Base-by-base conservation (phyloP, 2,888 invertebrate species). In the Plagodis dolabraria region DNA sequence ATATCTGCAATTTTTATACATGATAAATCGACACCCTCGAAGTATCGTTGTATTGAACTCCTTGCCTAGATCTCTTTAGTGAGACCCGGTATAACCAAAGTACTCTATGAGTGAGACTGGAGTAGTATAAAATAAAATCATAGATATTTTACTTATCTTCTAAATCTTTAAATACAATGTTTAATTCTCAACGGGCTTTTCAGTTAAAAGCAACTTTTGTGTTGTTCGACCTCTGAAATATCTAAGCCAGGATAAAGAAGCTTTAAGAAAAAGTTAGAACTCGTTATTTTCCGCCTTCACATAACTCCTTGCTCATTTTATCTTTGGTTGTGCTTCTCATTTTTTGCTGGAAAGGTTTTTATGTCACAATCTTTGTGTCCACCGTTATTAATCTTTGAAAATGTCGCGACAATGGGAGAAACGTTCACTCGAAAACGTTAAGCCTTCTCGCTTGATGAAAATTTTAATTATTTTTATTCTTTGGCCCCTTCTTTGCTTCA, bases 331-430 rank as follows among this genome's bases (percentile, higher is more conserved):
- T 44, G 12, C 47, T 55, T 57, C 72, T 72, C 71, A 82, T 36
- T 84, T 86, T 82, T 79, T 77, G 75, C 56, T 53, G 47, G 78
- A 80, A 85, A 85, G 79, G 80, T 84, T 88, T 84, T 86, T 85
- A 85, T 82, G 85, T 87, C 87, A 83, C 80, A 86, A 85, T 89
- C 86, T 82, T 83, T 84, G 83, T 83, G 78, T 80, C 80, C 74
- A 77, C 66, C 74, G 77, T 87, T 89, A 90, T 90, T 89, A 90
- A 90, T 87, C 89, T 85, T 76, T 80, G 77, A 86, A 84, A 85
- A 76, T 79, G 75, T 76, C 75, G 72, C 78, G 83, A 86, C 87
- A 87, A 86, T 86, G 80, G 79, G 74, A 64, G 69, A 69, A 70
- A 74, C 75, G 72, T 79, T 81, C 79, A 75, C 80, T 77, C 77